phyloP scores from a whole-genome alignment of 2,888 invertebrate species.

The Resseliella maxima region DNA sequence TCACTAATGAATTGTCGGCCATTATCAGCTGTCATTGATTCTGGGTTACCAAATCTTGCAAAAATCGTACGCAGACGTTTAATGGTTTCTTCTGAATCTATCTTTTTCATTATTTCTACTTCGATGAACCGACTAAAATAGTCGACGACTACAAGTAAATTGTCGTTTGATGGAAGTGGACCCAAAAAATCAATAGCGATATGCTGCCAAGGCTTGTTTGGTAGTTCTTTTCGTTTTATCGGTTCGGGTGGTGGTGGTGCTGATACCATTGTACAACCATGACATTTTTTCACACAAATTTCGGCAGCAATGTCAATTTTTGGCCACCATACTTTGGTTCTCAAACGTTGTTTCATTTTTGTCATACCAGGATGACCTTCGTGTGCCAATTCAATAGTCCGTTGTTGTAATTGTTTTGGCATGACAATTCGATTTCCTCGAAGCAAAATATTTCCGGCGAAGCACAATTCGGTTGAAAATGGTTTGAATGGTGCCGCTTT shows the following conservation, averaged over 20 bases:
- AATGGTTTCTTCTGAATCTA: conserved; percentile 59
- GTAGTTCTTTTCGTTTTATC: conserved; percentile 17
- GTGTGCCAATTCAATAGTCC: conserved; percentile 57
- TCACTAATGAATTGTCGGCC: conserved; percentile 58
- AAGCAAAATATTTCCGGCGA: conserved; percentile 59
- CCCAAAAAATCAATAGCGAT: conserved; percentile 62
- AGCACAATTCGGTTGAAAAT: conserved; percentile 57
- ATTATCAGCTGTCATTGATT: conserved; percentile 60
- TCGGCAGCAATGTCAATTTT: conserved; percentile 20
- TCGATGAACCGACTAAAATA: conserved; percentile 62
- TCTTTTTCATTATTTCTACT: conserved; percentile 58
- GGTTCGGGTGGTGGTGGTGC: conserved; percentile 57
- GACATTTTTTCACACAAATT: conserved; percentile 53
- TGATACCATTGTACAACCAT: conserved; percentile 58
- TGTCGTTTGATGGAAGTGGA: conserved; percentile 60
- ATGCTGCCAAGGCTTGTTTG: conserved; percentile 46
- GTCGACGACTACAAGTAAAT: conserved; percentile 61
- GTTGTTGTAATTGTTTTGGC: conserved; percentile 57
- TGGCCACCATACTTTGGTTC: conserved; percentile 57
- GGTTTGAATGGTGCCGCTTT: conserved; percentile 1
- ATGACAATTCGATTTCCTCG: conserved; percentile 59
- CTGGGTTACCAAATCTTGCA: conserved; percentile 60
- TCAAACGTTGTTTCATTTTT: conserved; percentile 55
- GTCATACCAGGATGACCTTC: conserved; percentile 57
- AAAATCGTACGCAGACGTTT: conserved; percentile 60